Conservation (phyloP, 1,140 invertebrate species). For the Steinernema khuongi region DNA sequence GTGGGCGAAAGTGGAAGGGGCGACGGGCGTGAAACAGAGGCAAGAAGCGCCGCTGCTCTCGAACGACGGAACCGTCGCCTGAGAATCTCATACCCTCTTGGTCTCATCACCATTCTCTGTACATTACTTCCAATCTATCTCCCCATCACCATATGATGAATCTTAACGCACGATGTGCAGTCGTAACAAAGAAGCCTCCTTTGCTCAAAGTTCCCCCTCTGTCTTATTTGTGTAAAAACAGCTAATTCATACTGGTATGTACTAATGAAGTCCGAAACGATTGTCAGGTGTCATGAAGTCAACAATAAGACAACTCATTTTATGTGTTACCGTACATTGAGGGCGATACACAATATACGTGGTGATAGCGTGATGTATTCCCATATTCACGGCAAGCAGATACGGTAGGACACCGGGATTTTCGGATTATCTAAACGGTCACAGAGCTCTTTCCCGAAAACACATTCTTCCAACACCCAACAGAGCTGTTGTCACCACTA, state of each 20-base stretch:
- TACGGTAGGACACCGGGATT: no score
- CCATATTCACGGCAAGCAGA: no score
- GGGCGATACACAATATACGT: no score
- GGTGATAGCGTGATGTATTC: no score
- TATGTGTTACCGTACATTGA: no score
- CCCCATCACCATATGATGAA: background rate
- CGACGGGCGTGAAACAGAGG: background rate
- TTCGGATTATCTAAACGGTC: no score
- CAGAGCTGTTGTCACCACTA: no score
- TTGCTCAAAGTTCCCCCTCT: background rate
- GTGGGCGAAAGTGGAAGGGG: background rate
- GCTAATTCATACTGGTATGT: background rate
- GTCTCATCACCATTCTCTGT: background rate
- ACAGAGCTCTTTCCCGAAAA: no score
- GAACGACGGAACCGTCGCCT: background rate
- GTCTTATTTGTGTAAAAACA: background rate
- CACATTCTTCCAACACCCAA: no score
- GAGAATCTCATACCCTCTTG: conserved; percentile 9
- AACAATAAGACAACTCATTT: no score
- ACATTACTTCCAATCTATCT: background rate
- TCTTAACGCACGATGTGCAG: no score
- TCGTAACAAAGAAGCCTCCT: background rate
- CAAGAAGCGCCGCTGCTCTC: background rate
- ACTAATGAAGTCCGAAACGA: background rate
- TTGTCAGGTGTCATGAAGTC: no score